Base-by-base conservation (phyloP, 2,797 vertebrate species). In the Streptopelia turtur region DNA sequence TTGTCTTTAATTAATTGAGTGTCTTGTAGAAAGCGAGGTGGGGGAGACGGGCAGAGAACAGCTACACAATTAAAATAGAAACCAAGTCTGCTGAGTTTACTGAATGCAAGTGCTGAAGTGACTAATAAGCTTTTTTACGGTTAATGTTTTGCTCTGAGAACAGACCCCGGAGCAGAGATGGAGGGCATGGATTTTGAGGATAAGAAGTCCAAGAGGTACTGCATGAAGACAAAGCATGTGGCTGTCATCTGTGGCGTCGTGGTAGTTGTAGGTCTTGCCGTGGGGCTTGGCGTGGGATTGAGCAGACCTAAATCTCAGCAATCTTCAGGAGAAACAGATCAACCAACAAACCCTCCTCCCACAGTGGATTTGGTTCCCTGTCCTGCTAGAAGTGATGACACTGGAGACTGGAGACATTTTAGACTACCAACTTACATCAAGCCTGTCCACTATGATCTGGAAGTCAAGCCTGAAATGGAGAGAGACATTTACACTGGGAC, bases 241-340 rank as follows among this genome's bases (percentile, higher is more conserved):
- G 97, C 96, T 55, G 90, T 99, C 66, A 98, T 99, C 96, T 99
- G 99, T 45, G 98, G 80, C 0, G 93, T 95, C 0, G 97, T 99
- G 83, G 97, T 96, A 30, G 76, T 96, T 14, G 98, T 98, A n/a
- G 98, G 98, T 30, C 64, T 99, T 89, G 98, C 98, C 0, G 98
- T 99, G 83, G 99, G 99, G 7, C 98, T 99, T 3, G 98, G 98
- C 0, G 98, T 99, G 88, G 99, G 99, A 92, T 93, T 99, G 90
- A 98, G 97, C 76, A 93, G 94, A 82, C 94, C 98, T 39, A 82
- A 94, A 65, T 24, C 91, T 7, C 96, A 94, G 56, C 13, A 90
- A 15, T 9, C 52, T 87, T 11, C 89, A 20, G 87, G 3, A 3
- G 82, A 10, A 33, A 27, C 84, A 16, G 93, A 45, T 5, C 55